Conservation (phyloP, 2,797 vertebrate species). For the Coregonus ussuriensis region DNA sequence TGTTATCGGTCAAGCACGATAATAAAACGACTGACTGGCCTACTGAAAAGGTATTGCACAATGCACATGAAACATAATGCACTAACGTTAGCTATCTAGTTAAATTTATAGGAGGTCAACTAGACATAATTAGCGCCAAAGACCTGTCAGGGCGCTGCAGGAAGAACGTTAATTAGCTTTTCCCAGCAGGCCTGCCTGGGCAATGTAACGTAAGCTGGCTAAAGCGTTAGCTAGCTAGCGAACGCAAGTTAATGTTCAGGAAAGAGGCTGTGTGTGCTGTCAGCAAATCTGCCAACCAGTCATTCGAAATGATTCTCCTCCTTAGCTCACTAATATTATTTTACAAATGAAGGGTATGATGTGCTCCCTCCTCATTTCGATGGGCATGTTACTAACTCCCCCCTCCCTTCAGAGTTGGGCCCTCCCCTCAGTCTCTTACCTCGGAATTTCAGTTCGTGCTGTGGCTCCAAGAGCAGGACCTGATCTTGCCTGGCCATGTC, state of each 20-base stretch:
- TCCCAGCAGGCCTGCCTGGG: too few relatives aligned
- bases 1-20: neutral
- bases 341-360: neutral
- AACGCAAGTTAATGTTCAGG: too few relatives aligned
- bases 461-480: slow-evolving; percentile 92
- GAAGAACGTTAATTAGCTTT: neutral
- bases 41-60: neutral
- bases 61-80: neutral
- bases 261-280: too few relatives aligned
- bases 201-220: too few relatives aligned
- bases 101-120: neutral
- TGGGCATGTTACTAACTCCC: slow-evolving; percentile 35
- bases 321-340: neutral
- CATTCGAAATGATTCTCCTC: neutral
- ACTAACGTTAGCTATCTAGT: neutral
- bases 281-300: too few relatives aligned
- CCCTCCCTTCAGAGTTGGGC: slow-evolving; percentile 53
- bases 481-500: slow-evolving; percentile 96
- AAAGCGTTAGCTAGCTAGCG: neutral
- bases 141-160: neutral
- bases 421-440: slow-evolving; percentile 80
- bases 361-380: too few relatives aligned
- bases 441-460: slow-evolving; percentile 96
- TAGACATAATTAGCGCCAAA: neutral
- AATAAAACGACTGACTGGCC: neutral